Percentiles rank a stretch among this genome's conserved stretches.
phyloP scores from a whole-genome alignment of 2,888 invertebrate species.

The Enoplolaimus lenunculus region DNA sequence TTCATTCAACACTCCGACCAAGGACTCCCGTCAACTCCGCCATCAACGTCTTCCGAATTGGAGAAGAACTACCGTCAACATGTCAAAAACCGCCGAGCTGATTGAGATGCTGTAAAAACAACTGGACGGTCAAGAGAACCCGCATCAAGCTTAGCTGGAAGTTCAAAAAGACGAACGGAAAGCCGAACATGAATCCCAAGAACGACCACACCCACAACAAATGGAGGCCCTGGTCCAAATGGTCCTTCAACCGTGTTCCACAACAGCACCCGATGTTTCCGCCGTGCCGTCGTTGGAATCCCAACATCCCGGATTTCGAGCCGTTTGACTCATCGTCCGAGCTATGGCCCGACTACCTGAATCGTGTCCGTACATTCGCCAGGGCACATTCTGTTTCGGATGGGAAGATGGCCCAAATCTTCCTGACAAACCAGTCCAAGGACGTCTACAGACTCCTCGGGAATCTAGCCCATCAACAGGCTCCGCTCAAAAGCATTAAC shows the following conservation, averaged over 20 bases:
- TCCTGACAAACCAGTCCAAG: conserved; percentile 1
- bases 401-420: conserved; percentile 1
- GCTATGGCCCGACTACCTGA: not conserved
- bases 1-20: not conserved
- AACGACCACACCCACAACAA: not conserved
- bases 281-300: not conserved
- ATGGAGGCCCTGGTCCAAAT: not conserved
- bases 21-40: not conserved
- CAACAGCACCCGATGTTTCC: not conserved
- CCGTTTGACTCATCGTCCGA: not conserved
- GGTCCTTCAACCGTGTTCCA: not conserved
- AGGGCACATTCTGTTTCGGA: not conserved
- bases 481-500: not conserved
- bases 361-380: not conserved
- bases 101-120: not conserved
- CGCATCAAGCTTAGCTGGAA: no score
- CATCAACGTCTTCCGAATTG: not conserved
- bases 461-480: not conserved
- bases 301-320: not conserved
- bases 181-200: not conserved
- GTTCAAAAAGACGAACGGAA: no score
- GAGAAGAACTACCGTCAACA: not conserved
- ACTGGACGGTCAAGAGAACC: not conserved
- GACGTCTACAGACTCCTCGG: not conserved
- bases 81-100: not conserved